Evolutionary conservation across 2,113 vertebrate species (phyloP).

Genomic region (Toxotes chatareus): DNA sequence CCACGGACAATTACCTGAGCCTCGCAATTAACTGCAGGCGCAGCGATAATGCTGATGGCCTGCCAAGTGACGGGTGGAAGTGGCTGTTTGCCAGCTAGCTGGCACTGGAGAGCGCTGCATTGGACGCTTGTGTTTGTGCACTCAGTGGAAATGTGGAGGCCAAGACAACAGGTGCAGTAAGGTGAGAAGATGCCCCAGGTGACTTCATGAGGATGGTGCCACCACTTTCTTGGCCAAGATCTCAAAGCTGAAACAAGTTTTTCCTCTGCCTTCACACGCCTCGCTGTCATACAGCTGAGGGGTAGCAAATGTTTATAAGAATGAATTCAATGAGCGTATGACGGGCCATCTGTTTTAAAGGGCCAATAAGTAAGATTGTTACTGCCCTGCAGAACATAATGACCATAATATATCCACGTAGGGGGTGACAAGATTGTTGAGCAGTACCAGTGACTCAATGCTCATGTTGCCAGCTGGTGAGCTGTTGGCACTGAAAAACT

Average conservation of each 20-base stretch:
- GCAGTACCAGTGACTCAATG: constrained; percentile 8
- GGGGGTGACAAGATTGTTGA: constrained; percentile 25
- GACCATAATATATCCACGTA: constrained; percentile 19
- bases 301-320: constrained; percentile 52
- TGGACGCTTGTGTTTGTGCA: constrained; percentile 44
- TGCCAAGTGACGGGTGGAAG: constrained; percentile 60
- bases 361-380: constrained; percentile 41
- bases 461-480: constrained; percentile 34
- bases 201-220: constrained; percentile 50
- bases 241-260: constrained; percentile 54
- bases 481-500: constrained; percentile 1
- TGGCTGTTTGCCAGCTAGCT: constrained; percentile 47
- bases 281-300: constrained; percentile 54
- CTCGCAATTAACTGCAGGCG: constrained; percentile 73
- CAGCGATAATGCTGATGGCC: constrained; percentile 51
- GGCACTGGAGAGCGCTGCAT: constrained; percentile 18
- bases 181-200: constrained; percentile 68
- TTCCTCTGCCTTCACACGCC: constrained; percentile 25
- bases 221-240: constrained; percentile 53
- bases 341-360: constrained; percentile 66
- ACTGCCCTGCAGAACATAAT: constrained; percentile 37
- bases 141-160: constrained; percentile 60
- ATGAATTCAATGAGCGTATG: constrained; percentile 56
- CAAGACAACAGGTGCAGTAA: constrained; percentile 74
- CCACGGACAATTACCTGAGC: constrained; percentile 76